A percentile compares a stretch with the other conserved stretches of the same genome.
These are phyloP conservation scores for Drosophila pseudoobscura DNA, from an alignment of 1,140 invertebrate species.

Conservation along the genomic window DNA sequence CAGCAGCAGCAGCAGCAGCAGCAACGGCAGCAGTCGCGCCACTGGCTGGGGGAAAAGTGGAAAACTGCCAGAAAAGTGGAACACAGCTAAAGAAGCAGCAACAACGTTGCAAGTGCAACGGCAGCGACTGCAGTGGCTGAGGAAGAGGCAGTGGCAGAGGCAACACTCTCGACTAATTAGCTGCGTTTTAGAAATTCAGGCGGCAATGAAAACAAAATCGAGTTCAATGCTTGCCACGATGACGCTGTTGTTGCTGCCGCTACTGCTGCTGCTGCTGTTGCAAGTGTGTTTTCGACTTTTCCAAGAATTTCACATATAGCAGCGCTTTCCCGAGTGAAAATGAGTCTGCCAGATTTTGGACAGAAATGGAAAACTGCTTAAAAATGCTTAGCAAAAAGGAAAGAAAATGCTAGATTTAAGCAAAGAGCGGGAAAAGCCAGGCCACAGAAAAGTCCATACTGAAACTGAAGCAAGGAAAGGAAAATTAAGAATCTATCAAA, in stretches of 20 bases:
- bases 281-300: slow-evolving; percentile 57
- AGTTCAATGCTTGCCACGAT: slow-evolving; percentile 79
- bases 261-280: slow-evolving; percentile 24
- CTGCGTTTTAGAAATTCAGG: slow-evolving; percentile 82
- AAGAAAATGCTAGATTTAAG: background rate
- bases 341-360: slow-evolving; percentile 59
- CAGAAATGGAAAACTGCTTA: slow-evolving; percentile 47
- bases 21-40: slow-evolving; percentile 19
- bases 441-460: too few relatives aligned
- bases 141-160: slow-evolving; percentile 27
- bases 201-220: slow-evolving; percentile 82
- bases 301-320: slow-evolving; percentile 71
- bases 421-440: background rate
- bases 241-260: slow-evolving; percentile 50
- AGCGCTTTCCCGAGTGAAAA: slow-evolving; percentile 72
- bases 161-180: slow-evolving; percentile 82
- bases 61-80: slow-evolving; percentile 76
- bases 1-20: too few relatives aligned
- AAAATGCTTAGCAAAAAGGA: slow-evolving; percentile 7
- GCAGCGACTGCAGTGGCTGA: slow-evolving; percentile 33
- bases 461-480: too few relatives aligned
- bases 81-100: slow-evolving; percentile 76
- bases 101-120: slow-evolving; percentile 40
- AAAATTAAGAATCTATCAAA: too few relatives aligned
- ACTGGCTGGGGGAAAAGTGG: slow-evolving; percentile 71